phyloP scores from a whole-genome alignment of 2,797 vertebrate species.

The Micromesistius poutassou region DNA sequence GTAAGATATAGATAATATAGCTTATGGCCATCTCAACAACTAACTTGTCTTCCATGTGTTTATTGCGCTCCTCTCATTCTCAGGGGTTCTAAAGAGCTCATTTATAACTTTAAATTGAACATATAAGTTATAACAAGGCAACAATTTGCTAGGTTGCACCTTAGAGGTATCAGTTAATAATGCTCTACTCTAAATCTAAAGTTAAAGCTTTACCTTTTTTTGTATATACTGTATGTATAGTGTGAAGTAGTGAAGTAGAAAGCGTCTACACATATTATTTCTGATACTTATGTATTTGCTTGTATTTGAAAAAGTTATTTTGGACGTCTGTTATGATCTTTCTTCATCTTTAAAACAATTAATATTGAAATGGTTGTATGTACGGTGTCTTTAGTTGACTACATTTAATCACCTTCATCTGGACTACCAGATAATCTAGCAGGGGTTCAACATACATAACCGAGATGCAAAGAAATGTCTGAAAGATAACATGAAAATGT shows the following conservation, averaged over 20 bases:
- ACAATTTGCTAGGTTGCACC: conserved; percentile 55
- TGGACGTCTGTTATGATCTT: background rate
- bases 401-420: background rate
- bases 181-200: conserved; percentile 46
- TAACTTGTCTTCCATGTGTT: background rate
- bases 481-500: background rate
- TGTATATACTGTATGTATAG: too few relatives aligned
- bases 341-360: background rate
- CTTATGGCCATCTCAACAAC: background rate
- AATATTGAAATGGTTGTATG: background rate
- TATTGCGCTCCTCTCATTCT: background rate
- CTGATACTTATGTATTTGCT: background rate
- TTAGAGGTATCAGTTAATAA: conserved; percentile 50
- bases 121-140: background rate
- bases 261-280: background rate
- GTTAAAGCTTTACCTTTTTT: background rate
- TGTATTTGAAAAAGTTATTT: background rate
- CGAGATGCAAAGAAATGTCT: background rate
- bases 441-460: background rate
- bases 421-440: background rate
- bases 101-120: background rate
- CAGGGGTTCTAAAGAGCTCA: background rate
- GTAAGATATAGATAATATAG: background rate
- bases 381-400: background rate
- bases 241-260: background rate